A percentile compares a stretch with the other conserved stretches of the same genome.
phyloP scores from a whole-genome alignment of 2,888 invertebrate species.

The Apomyelois bistriatella region DNA sequence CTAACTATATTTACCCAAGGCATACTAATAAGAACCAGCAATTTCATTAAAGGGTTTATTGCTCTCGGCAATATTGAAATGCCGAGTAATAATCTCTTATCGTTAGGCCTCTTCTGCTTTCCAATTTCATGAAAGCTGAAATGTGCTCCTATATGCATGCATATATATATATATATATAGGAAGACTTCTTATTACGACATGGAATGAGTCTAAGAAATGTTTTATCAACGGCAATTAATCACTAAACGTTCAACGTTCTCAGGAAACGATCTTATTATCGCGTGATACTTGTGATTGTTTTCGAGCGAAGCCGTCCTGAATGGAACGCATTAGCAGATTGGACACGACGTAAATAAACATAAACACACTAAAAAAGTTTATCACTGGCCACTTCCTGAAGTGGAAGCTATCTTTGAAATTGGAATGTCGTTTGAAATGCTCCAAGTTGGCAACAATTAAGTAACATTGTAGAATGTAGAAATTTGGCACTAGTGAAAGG shows the following conservation, averaged over 20 bases:
- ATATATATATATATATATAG: too few relatives aligned
- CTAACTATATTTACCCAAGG: too few relatives aligned
- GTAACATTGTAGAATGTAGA: not conserved
- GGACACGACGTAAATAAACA: slow-evolving; percentile 36
- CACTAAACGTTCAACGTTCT: slow-evolving; percentile 28
- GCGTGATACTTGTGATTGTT: slow-evolving; percentile 46
- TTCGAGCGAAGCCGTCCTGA: slow-evolving; percentile 41
- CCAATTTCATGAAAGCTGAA: too few relatives aligned
- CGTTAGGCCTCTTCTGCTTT: too few relatives aligned
- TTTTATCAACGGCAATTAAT: slow-evolving; percentile 18
- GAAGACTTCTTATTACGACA: not conserved
- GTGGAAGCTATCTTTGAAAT: not conserved
- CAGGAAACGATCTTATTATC: slow-evolving; percentile 28
- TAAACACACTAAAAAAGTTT: slow-evolving; percentile 24
- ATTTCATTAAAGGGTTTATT: too few relatives aligned
- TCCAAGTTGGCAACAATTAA: not conserved
- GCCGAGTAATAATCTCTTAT: too few relatives aligned
- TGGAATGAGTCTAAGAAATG: slow-evolving; percentile 1
- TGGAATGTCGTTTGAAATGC: not conserved
- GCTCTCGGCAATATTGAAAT: too few relatives aligned
- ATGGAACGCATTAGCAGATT: slow-evolving; percentile 41
- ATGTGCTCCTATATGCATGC: too few relatives aligned
- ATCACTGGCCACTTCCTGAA: slow-evolving; percentile 21
- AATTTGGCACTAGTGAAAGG: not conserved
- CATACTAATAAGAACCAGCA: too few relatives aligned